Evolutionary conservation across 2,888 invertebrate genomes (phyloP).

Genomic region (Metacarcinus magister): DNA sequence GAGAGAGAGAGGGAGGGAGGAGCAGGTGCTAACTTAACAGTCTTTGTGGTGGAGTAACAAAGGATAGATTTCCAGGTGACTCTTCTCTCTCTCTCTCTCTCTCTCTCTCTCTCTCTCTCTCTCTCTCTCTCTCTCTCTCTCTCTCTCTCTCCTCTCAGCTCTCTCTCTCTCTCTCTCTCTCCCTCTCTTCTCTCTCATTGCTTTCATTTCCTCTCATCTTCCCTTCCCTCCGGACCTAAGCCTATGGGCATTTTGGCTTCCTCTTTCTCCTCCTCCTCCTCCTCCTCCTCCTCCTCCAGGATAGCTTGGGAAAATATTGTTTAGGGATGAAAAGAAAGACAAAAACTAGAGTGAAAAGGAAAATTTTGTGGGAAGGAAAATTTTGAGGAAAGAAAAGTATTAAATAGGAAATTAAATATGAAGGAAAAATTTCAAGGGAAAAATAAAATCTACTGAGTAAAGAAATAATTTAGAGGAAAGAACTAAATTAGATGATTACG

Average conservation of each 20-base stretch:
- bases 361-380: too few relatives aligned
- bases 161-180: background rate
- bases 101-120: conserved; percentile 15
- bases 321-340: background rate
- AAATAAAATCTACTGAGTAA: background rate
- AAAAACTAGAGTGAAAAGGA: background rate
- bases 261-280: too few relatives aligned
- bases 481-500: background rate
- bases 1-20: background rate
- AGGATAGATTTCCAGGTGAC: background rate
- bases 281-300: too few relatives aligned
- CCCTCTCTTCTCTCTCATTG: background rate
- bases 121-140: conserved; percentile 62
- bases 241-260: too few relatives aligned
- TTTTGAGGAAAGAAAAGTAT: background rate
- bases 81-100: background rate
- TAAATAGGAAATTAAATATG: background rate
- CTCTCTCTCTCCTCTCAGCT: background rate
- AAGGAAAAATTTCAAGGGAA: background rate
- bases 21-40: background rate
- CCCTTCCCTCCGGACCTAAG: background rate
- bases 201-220: background rate
- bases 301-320: too few relatives aligned
- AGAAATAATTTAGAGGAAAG: background rate
- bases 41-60: background rate